Evolutionary conservation across 2,888 invertebrate genomes (phyloP).

Genomic region (Epirrhoe tristata): DNA sequence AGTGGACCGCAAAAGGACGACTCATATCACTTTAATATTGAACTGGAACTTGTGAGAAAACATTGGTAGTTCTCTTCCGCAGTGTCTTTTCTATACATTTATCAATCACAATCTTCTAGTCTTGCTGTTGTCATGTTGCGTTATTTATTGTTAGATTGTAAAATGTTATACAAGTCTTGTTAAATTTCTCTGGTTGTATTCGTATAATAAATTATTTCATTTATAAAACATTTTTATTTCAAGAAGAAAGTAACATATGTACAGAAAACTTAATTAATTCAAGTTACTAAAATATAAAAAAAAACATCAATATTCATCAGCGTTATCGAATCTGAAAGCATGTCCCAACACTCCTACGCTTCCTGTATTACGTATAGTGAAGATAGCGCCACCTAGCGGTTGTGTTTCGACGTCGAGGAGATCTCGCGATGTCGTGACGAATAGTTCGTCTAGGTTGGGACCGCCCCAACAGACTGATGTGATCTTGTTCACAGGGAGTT

Average conservation of each 20-base stretch:
- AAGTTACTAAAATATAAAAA: slow-evolving; percentile 24
- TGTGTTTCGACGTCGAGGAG: slow-evolving; percentile 46
- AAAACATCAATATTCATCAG: slow-evolving; percentile 61
- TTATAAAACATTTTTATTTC: slow-evolving; percentile 26
- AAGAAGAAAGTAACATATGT: not conserved
- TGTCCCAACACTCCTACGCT: slow-evolving; percentile 58
- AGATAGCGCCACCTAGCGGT: slow-evolving; percentile 68
- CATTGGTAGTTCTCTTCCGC: slow-evolving; percentile 5
- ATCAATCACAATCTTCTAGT: slow-evolving; percentile 56
- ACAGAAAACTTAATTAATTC: not conserved
- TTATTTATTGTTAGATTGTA: slow-evolving; percentile 70
- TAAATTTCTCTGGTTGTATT: slow-evolving; percentile 76
- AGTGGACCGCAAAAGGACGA: slow-evolving; percentile 7
- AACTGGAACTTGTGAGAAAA: not conserved
- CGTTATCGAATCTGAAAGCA: slow-evolving; percentile 62
- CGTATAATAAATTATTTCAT: slow-evolving; percentile 76
- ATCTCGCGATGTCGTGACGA: slow-evolving; percentile 83
- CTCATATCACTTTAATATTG: slow-evolving; percentile 6
- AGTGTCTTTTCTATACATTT: slow-evolving; percentile 25
- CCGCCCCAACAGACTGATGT: slow-evolving; percentile 90
- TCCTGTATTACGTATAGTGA: slow-evolving; percentile 68
- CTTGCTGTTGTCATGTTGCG: slow-evolving; percentile 73
- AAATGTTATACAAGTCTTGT: slow-evolving; percentile 74
- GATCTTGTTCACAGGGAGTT: slow-evolving; percentile 83
- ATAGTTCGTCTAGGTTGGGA: slow-evolving; percentile 86